Conservation (phyloP, 2,113 vertebrate species). For the Ginglymostoma cirratum region DNA sequence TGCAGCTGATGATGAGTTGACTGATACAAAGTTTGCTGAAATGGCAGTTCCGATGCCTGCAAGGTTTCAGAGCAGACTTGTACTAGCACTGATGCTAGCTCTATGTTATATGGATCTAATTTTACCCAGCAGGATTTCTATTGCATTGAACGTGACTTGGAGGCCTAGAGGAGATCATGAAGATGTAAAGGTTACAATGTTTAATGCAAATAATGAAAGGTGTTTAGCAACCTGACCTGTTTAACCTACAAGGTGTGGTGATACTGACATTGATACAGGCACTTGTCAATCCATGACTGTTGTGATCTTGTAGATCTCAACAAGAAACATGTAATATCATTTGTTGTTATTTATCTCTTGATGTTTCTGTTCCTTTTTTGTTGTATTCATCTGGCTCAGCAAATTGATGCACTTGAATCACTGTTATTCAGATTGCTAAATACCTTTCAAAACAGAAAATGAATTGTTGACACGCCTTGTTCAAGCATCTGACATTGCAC, state of each 20-base stretch:
- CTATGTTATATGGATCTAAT: conserved; percentile 3
- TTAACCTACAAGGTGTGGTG: not conserved
- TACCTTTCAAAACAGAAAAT: not conserved
- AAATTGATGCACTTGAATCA: not conserved
- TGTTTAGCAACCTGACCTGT: not conserved
- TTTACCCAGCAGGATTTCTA: not conserved
- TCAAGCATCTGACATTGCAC: not conserved
- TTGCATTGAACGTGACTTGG: not conserved
- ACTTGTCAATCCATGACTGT: not conserved
- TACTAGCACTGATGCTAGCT: not conserved
- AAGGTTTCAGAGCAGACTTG: not conserved
- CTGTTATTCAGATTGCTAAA: not conserved
- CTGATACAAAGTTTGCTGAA: not conserved
- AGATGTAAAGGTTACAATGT: conserved; percentile 18
- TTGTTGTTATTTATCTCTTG: not conserved
- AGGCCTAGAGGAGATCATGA: not conserved
- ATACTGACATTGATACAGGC: not conserved
- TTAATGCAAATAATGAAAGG: not conserved
- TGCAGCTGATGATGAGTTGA: not conserved
- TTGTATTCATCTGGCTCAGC: not conserved
- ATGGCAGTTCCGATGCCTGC: not conserved
- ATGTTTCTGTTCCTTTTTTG: not conserved
- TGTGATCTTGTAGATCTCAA: not conserved
- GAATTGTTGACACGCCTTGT: not conserved
- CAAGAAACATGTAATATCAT: not conserved